Conservation (phyloP, 2,888 invertebrate species). For the Ophioninae sp. region DNA sequence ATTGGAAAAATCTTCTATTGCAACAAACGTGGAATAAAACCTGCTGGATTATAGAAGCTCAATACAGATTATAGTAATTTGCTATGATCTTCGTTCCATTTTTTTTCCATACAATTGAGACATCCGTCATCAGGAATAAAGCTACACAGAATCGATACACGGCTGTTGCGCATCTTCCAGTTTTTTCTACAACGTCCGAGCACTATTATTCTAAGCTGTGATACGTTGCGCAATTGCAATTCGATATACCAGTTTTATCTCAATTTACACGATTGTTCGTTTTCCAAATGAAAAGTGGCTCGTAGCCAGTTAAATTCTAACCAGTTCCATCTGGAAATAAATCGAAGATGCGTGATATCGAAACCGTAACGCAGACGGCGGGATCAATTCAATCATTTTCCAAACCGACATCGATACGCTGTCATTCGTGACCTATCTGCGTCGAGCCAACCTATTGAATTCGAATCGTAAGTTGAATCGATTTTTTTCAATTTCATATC, state of each 20-base stretch:
- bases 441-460: neutral
- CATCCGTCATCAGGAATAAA: neutral
- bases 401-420: neutral
- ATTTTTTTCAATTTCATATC: neutral
- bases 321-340: constrained; percentile 70
- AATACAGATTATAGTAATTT: neutral
- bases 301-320: constrained; percentile 62
- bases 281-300: constrained; percentile 59
- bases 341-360: constrained; percentile 58
- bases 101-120: neutral
- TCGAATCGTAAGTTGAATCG: neutral
- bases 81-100: too few relatives aligned
- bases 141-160: neutral
- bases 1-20: constrained; percentile 5
- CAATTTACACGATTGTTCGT: constrained; percentile 6
- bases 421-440: neutral
- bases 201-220: neutral
- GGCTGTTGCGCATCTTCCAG: neutral
- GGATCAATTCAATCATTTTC: constrained; percentile 2
- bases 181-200: neutral
- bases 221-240: constrained; percentile 16
- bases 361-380: constrained; percentile 54
- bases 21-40: constrained; percentile 7
- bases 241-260: constrained; percentile 22
- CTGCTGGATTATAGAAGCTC: neutral